Evolutionary conservation across 1,140 invertebrate genomes (phyloP).

Genomic region (Halyomorpha halys): DNA sequence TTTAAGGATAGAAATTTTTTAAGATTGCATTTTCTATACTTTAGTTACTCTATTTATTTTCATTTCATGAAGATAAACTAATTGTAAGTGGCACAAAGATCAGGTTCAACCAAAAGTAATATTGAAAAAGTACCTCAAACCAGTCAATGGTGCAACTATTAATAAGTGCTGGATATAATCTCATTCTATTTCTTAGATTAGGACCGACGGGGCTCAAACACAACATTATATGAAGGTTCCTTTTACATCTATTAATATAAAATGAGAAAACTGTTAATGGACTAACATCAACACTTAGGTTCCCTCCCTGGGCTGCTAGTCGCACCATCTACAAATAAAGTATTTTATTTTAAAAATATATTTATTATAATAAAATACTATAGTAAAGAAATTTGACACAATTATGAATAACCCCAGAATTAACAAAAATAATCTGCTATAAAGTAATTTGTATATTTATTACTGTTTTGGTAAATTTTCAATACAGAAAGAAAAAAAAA

Average conservation of each 20-base stretch:
- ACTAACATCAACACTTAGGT: constrained; percentile 68
- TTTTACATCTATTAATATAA: constrained; percentile 72
- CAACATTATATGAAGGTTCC: constrained; percentile 78
- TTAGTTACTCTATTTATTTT: too few relatives aligned
- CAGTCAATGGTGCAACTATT: constrained; percentile 94
- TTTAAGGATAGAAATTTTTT: too few relatives aligned
- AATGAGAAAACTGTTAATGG: constrained; percentile 71
- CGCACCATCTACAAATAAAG: constrained; percentile 42
- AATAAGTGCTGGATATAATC: constrained; percentile 82
- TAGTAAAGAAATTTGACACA: too few relatives aligned
- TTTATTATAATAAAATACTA: not conserved
- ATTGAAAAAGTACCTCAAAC: constrained; percentile 54
- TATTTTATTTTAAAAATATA: not conserved
- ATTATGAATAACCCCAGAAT: not conserved
- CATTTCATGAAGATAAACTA: too few relatives aligned
- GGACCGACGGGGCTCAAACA: constrained; percentile 85
- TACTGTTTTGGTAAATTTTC: too few relatives aligned
- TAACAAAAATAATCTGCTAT: not conserved
- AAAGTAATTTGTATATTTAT: too few relatives aligned
- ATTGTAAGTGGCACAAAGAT: too few relatives aligned
- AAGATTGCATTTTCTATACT: too few relatives aligned
- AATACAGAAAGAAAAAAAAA: too few relatives aligned
- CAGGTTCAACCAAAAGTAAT: not conserved
- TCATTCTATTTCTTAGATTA: constrained; percentile 63
- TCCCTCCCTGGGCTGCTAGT: constrained; percentile 65